phyloP scores from a whole-genome alignment of 2,888 invertebrate genomes.

The Eilema caniola region DNA sequence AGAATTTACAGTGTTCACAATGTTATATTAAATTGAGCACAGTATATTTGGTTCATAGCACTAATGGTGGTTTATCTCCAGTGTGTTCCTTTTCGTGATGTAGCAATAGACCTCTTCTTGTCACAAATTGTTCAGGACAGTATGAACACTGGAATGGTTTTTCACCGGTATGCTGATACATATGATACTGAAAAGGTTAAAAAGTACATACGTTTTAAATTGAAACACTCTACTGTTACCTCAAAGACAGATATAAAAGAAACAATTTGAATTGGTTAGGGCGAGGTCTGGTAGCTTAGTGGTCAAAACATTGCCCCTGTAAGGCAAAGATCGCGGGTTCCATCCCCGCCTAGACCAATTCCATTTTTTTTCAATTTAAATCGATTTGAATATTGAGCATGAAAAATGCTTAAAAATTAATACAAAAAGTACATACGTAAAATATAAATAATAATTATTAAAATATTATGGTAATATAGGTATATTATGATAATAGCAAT shows the following conservation, averaged over 20 bases:
- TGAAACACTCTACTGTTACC: too few relatives aligned
- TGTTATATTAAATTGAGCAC: constrained; percentile 60
- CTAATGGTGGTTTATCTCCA: constrained; percentile 63
- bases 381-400: too few relatives aligned
- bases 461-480: background rate
- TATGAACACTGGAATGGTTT: constrained; percentile 97
- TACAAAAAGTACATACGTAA: constrained; percentile 13
- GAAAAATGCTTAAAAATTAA: too few relatives aligned
- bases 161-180: constrained; percentile 93
- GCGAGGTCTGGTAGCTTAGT: too few relatives aligned
- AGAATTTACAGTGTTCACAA: constrained; percentile 15
- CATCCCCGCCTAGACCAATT: too few relatives aligned
- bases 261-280: too few relatives aligned
- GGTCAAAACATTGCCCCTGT: too few relatives aligned
- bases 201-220: background rate
- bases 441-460: background rate
- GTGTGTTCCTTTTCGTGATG: constrained; percentile 75
- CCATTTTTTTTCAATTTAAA: too few relatives aligned
- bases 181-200: constrained; percentile 73
- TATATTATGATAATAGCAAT: background rate
- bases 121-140: constrained; percentile 74
- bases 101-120: constrained; percentile 70
- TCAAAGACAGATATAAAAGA: too few relatives aligned
- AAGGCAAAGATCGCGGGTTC: too few relatives aligned
- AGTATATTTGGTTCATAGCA: constrained; percentile 64